Percentiles rank a stretch among this genome's conserved stretches.
phyloP scores from a whole-genome alignment of 2,888 invertebrate genomes.

The Synergus umbraculus region DNA sequence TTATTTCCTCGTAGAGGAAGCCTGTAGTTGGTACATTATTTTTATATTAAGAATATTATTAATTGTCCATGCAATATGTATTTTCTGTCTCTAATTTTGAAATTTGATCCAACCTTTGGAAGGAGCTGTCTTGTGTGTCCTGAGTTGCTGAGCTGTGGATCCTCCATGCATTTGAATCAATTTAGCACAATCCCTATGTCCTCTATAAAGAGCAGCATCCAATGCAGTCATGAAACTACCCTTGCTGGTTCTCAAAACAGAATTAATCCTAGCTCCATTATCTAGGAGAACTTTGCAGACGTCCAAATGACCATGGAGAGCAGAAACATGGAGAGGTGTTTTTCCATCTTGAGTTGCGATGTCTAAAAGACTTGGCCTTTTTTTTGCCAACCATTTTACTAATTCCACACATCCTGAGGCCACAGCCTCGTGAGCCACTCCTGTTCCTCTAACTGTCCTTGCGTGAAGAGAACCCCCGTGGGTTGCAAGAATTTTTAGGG shows the following conservation, averaged over 20 bases:
- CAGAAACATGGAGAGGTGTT: slow-evolving; percentile 95
- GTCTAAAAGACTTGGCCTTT: slow-evolving; percentile 90
- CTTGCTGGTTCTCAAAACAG: slow-evolving; percentile 88
- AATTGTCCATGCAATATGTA: too few species aligned
- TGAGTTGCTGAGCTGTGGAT: slow-evolving; percentile 82
- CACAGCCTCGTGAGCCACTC: slow-evolving; percentile 97
- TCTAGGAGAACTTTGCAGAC: slow-evolving; percentile 93
- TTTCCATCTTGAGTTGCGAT: slow-evolving; percentile 95
- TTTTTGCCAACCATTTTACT: slow-evolving; percentile 91
- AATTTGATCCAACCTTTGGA: slow-evolving; percentile 64
- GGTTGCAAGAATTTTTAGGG: slow-evolving; percentile 85
- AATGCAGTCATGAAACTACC: slow-evolving; percentile 93
- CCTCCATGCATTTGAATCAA: slow-evolving; percentile 95
- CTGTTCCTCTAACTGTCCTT: slow-evolving; percentile 94
- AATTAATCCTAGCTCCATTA: slow-evolving; percentile 90
- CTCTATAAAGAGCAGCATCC: slow-evolving; percentile 92
- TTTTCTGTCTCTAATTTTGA: neutral
- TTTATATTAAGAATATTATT: too few species aligned
- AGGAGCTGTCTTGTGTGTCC: slow-evolving; percentile 62
- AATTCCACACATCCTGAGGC: slow-evolving; percentile 93
- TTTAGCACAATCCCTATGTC: slow-evolving; percentile 94
- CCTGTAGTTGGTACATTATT: too few species aligned
- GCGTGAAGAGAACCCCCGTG: slow-evolving; percentile 94
- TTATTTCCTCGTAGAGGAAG: too few species aligned
- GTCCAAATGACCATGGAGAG: slow-evolving; percentile 94